A percentile compares a stretch with the other conserved stretches of the same genome.
Evolutionary conservation across 2,888 invertebrate genomes (phyloP).

Genomic region (Lysandra bellargus): DNA sequence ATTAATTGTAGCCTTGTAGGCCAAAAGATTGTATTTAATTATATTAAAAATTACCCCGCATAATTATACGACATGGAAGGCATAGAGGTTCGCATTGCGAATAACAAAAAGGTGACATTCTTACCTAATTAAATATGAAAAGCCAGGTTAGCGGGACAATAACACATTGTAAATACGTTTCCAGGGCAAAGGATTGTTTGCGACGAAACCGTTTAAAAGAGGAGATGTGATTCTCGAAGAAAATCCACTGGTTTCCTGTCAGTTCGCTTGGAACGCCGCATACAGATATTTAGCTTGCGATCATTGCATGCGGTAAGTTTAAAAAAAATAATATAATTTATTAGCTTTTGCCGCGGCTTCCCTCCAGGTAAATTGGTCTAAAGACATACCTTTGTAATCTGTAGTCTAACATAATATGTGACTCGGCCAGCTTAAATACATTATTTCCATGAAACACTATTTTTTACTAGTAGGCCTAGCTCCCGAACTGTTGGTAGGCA

Average conservation of each 20-base stretch:
- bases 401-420: no score
- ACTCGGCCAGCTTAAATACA: no score
- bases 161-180: constrained; percentile 44
- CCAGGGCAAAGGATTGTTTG: constrained; percentile 92
- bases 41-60: not conserved
- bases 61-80: constrained; percentile 56
- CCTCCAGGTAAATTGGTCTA: no score
- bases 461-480: no score
- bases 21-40: not conserved
- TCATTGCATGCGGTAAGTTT: constrained; percentile 87
- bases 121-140: not conserved
- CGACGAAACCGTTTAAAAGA: constrained; percentile 83
- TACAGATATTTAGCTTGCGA: constrained; percentile 95
- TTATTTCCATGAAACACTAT: no score
- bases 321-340: not conserved
- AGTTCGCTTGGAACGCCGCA: constrained; percentile 95
- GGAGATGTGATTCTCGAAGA: constrained; percentile 93
- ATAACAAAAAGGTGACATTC: constrained; percentile 63
- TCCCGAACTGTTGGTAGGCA: no score
- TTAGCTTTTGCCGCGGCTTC: not conserved
- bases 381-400: no score
- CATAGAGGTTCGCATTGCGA: constrained; percentile 63
- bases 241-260: constrained; percentile 92
- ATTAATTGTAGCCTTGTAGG: not conserved
- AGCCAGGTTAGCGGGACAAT: not conserved